Evolutionary conservation across 2,797 vertebrate genomes (phyloP), one percentile per base, ranked within the genome.

Genomic region (Heliangelus exortis): DNA sequence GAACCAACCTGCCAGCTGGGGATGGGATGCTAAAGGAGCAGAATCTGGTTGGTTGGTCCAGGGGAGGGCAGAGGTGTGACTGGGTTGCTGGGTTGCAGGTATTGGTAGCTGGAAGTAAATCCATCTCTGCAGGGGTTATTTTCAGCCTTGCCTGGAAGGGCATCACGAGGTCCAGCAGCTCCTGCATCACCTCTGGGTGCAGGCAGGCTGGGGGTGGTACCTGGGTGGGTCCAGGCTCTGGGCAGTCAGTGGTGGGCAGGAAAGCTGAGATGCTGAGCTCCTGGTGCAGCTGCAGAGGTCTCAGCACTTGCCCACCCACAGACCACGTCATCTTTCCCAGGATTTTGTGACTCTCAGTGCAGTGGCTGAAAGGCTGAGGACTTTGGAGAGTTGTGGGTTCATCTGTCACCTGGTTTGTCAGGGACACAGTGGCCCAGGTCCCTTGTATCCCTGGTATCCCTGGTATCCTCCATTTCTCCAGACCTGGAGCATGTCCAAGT

Each of bases 231-330:
- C 3, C 31, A 4, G 31, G 6, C 3, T 6, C 58, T 7, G 8
- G 10, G 80, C 7, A 1, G 8, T 23, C 3, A 4, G 61, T 1
- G 21, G 18, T 5, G 2, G 5, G 65, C 55, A 9, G 1, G 0
- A 48, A 12, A 61, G 20, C 33, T 11, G 0, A 45, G 72, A 3
- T 0, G 8, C 51, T 29, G 25, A 65, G n/a, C 55, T 77, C 36
- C 34, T 61, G 29, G 65, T n/a, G 39, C 39, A 2, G 68, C 59
- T 16, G 23, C 15, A 7, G 65, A 16, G 71, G 1, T 12, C 45
- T 6, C 59, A 11, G 53, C 62, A 2, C 2, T 2, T 22, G 2
- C 78, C 13, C 39, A 41, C 13, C 39, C 39, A 10, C 39, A 41
- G 39, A 41, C 39, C 39, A 41, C 13, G 39, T 15, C 7, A 0